phyloP scores from a whole-genome alignment of 2,888 invertebrate species.

The Aleiodes alternator region DNA sequence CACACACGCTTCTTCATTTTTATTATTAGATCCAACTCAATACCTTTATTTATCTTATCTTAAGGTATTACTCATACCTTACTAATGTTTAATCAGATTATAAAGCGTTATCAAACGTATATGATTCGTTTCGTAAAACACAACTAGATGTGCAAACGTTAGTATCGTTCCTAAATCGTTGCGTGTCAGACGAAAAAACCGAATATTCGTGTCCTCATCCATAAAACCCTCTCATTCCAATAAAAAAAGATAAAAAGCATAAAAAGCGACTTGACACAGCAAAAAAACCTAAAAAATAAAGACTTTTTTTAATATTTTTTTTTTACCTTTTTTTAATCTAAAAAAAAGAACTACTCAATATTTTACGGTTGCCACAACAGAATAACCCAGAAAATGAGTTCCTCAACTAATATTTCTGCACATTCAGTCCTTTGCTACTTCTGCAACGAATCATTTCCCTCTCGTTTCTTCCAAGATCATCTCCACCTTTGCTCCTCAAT shows the following conservation, averaged over 20 bases:
- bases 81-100: conserved; percentile 25
- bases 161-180: background rate
- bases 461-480: conserved; percentile 77
- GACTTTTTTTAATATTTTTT: too few relatives aligned
- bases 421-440: conserved; percentile 64
- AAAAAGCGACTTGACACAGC: too few relatives aligned
- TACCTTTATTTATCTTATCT: conserved; percentile 30
- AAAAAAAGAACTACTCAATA: background rate
- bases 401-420: too few relatives aligned
- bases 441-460: conserved; percentile 66
- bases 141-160: background rate
- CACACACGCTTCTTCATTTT: background rate
- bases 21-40: background rate
- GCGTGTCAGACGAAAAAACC: conserved; percentile 11
- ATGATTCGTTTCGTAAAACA: background rate
- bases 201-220: background rate
- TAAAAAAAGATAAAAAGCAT: background rate
- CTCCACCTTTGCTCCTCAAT: conserved; percentile 84
- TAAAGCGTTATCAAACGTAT: conserved; percentile 5
- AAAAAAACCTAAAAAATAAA: too few relatives aligned
- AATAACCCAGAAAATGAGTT: background rate
- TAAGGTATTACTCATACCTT: background rate
- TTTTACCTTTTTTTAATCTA: too few relatives aligned
- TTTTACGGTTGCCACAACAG: conserved; percentile 30
- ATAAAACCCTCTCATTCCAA: too few relatives aligned